Evolutionary conservation across 2,797 vertebrate genomes (phyloP).

Genomic region (Danio kyathit): DNA sequence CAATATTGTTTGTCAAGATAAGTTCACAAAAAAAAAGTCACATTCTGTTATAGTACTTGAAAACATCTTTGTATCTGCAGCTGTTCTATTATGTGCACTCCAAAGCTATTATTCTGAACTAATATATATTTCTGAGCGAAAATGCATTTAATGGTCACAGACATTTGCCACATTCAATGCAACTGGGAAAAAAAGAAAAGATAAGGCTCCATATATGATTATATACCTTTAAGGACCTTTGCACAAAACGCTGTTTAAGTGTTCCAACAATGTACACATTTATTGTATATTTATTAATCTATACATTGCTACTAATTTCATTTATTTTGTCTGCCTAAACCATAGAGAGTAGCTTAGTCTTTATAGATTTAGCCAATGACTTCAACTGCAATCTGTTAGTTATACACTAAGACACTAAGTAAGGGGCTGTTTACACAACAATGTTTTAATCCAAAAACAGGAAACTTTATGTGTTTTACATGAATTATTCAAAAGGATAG

Average conservation of each 20-base stretch:
- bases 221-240: too few relatives aligned
- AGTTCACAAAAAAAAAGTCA: neutral
- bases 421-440: too few relatives aligned
- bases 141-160: neutral
- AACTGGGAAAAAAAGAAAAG: neutral
- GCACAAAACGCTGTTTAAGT: neutral
- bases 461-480: too few relatives aligned
- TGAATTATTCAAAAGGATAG: too few relatives aligned
- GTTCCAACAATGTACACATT: too few relatives aligned
- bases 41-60: neutral
- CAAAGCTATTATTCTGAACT: neutral
- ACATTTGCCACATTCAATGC: neutral
- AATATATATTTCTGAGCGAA: neutral
- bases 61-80: neutral
- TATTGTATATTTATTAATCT: too few relatives aligned
- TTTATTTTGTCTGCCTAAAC: neutral
- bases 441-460: too few relatives aligned
- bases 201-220: neutral
- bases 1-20: conserved; percentile 1
- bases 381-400: too few relatives aligned
- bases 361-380: too few relatives aligned
- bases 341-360: too few relatives aligned
- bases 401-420: too few relatives aligned
- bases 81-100: neutral
- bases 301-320: too few relatives aligned